Evolutionary conservation across 2,888 invertebrate species (phyloP), one percentile per base, ranked within the genome.

Genomic region (Epistrophe grossulariae): DNA sequence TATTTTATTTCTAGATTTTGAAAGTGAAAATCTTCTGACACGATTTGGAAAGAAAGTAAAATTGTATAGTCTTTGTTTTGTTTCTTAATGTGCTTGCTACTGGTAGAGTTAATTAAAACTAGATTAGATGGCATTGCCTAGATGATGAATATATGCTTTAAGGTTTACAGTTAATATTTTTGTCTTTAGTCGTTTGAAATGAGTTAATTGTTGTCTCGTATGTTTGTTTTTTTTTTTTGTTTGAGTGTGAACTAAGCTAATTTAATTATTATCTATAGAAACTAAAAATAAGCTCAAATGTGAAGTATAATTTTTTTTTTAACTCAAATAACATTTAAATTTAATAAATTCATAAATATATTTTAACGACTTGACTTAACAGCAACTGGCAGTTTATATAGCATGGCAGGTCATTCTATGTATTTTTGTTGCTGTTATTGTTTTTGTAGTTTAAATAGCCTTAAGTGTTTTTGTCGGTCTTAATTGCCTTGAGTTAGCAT

Each of bases 1-100:
- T 15, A 17, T 62, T 28, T 57, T 31, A 19, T 64, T 19, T 55
- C 62, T 57, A 40, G 52, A 57, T 52, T 52, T 35, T 24, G 66
- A 78, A 79, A 83, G 83, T 83, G 83, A 82, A 82, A 82, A 78
- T 6, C 50, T 72, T 77, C 59, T 52, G 40, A 38, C 83, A 68
- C 73, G 35, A 60, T 68, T 79, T 60, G 4, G 4, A 35, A 57
- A 73, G 79, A 83, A 83, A 83, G 79, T 83, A 79, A 79, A 83
- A 79, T 59, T n/a, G n/a, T n/a, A 9, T 13, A 48, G 19, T 13
- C 64, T 73, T 73, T 79, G 64, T 73, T 60, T 60, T 38, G 19
- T 66, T 64, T 66, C 11, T 28, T 17, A 55, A 64, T 66, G 64
- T 57, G 45, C 45, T 66, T 57, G 45, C 45, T 66, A n/a, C 38